Evolutionary conservation across 2,797 vertebrate genomes (phyloP).

Genomic region (Silurus aristotelis): DNA sequence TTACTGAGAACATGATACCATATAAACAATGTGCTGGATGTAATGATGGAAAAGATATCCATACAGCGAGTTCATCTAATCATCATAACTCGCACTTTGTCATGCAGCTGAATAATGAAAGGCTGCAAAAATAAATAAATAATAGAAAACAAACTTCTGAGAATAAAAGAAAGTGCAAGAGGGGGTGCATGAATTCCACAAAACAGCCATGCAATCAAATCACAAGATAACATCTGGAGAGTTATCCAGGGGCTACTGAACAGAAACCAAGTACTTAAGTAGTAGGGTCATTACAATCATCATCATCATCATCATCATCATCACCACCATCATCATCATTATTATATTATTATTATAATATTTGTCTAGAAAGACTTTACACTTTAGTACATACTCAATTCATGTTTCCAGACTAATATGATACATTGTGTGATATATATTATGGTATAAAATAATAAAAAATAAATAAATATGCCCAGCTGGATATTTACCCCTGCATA

Average conservation of each 20-base stretch:
- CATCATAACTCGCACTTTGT: neutral
- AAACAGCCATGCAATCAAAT: conserved; percentile 25
- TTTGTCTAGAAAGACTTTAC: neutral
- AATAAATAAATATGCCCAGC: conserved; percentile 38
- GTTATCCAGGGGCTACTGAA: neutral
- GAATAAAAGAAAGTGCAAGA: conserved; percentile 10
- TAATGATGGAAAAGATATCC: neutral
- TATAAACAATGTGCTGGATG: conserved; percentile 13
- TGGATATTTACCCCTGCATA: conserved; percentile 71
- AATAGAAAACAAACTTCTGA: neutral
- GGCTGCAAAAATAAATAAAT: neutral
- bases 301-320: neutral
- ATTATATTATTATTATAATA: neutral
- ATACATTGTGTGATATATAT: too few relatives aligned
- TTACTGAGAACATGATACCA: neutral
- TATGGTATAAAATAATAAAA: neutral
- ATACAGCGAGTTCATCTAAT: neutral
- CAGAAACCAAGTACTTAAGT: neutral
- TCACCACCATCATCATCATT: neutral
- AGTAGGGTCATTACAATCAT: too few relatives aligned
- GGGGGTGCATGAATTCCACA: neutral
- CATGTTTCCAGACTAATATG: too few relatives aligned
- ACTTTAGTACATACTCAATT: neutral
- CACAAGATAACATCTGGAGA: conserved; percentile 20
- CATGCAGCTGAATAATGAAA: neutral